A percentile compares a stretch with the other conserved stretches of the same genome.
Conservation (phyloP, 2,888 invertebrate genomes). For the Eurytoma adleriae region DNA sequence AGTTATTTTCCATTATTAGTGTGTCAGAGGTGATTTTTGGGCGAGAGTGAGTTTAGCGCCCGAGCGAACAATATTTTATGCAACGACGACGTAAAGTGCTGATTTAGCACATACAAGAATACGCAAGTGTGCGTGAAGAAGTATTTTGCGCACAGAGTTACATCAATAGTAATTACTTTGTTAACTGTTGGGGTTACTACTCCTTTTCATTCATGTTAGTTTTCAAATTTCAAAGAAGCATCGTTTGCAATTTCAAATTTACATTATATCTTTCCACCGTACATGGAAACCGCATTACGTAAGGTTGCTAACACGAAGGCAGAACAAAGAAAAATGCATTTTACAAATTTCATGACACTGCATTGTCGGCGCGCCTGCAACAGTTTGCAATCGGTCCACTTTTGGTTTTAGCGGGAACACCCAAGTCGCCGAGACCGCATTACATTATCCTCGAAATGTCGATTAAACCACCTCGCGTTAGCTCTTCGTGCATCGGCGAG, state of each 20-base stretch:
- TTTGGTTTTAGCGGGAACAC: not conserved
- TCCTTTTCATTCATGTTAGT: constrained; percentile 23
- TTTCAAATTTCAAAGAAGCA: constrained; percentile 1
- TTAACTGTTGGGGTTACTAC: not conserved
- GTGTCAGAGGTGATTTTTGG: too few species aligned
- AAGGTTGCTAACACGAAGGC: not conserved
- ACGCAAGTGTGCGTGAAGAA: too few species aligned
- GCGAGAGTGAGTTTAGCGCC: too few species aligned
- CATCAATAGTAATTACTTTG: too few species aligned
- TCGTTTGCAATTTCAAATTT: constrained; percentile 20
- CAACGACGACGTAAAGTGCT: too few species aligned
- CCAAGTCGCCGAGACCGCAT: too few species aligned
- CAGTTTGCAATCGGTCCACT: not conserved
- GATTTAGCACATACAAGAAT: too few species aligned
- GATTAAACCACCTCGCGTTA: too few species aligned
- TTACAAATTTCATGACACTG: constrained; percentile 17
- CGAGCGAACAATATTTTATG: too few species aligned
- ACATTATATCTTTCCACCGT: not conserved
- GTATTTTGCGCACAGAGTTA: too few species aligned
- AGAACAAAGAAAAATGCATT: constrained; percentile 34
- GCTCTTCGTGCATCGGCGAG: not conserved
- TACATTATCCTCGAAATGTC: too few species aligned
- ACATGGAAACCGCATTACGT: constrained; percentile 28
- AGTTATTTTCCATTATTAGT: too few species aligned
- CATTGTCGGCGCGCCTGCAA: constrained; percentile 14